phyloP scores from a whole-genome alignment of 2,113 vertebrate genomes.

The Pleuronectes platessa region DNA sequence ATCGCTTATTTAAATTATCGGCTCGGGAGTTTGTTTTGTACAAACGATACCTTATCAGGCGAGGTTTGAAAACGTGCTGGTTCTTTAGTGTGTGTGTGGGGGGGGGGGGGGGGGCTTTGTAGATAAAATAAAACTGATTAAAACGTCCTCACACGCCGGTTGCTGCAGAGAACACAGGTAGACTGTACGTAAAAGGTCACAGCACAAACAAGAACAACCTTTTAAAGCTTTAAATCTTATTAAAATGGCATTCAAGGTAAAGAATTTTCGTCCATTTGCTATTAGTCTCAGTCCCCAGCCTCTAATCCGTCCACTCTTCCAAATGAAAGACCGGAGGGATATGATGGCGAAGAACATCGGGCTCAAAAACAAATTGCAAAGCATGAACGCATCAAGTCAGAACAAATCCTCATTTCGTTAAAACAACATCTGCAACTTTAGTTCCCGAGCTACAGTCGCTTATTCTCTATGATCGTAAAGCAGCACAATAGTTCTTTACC shows the following conservation, averaged over 20 bases:
- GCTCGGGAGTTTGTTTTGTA: neutral
- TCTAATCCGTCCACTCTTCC: constrained; percentile 51
- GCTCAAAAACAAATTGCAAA: neutral
- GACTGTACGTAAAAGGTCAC: neutral
- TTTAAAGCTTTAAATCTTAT: constrained; percentile 5
- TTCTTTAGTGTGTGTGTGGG: neutral
- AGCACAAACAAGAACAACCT: neutral
- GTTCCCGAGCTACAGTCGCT: constrained; percentile 15
- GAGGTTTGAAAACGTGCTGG: neutral
- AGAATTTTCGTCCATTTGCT: constrained; percentile 3
- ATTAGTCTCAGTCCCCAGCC: neutral
- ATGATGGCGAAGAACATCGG: neutral
- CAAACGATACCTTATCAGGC: constrained; percentile 1
- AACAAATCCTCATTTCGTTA: neutral
- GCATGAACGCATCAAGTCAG: constrained; percentile 1
- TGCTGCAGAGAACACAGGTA: neutral
- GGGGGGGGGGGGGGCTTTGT: neutral
- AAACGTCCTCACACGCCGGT: too few species aligned
- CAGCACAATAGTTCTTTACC: neutral
- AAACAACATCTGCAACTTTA: constrained; percentile 6
- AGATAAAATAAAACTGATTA: neutral
- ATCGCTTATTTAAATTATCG: neutral
- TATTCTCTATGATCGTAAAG: neutral
- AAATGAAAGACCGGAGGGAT: constrained; percentile 24
- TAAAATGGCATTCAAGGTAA: constrained; percentile 14